Evolutionary conservation across 2,888 invertebrate genomes (phyloP).

Genomic region (Uropetala carovei): DNA sequence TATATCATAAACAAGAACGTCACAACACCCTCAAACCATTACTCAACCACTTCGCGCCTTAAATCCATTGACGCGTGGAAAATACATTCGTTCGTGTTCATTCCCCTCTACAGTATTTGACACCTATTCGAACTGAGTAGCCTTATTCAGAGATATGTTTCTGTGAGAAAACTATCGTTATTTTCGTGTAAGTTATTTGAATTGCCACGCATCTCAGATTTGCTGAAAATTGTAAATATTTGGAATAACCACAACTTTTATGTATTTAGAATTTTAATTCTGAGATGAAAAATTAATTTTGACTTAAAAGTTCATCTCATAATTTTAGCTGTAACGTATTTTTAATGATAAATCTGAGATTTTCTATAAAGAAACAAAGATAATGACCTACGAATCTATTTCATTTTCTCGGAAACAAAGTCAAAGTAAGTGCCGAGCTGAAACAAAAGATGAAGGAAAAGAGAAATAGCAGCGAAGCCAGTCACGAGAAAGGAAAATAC

Average conservation of each 20-base stretch:
- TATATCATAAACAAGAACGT: not conserved
- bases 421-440: no score
- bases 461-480: no score
- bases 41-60: slow-evolving; percentile 22
- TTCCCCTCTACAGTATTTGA: not conserved
- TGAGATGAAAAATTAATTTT: no score
- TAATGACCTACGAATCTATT: no score
- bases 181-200: not conserved
- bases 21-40: not conserved
- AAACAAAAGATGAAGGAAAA: no score
- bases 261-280: no score
- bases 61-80: slow-evolving; percentile 28
- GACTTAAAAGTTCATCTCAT: no score
- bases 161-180: not conserved
- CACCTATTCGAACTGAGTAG: not conserved
- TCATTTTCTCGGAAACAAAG: no score
- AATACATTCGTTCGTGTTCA: not conserved
- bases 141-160: not conserved
- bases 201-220: not conserved
- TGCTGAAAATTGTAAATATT: not conserved
- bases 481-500: no score
- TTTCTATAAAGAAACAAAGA: no score
- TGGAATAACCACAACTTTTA: not conserved
- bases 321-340: no score
- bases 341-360: no score